Conservation (phyloP, 2,888 invertebrate species). For the Eudasyphora cyanicolor region DNA sequence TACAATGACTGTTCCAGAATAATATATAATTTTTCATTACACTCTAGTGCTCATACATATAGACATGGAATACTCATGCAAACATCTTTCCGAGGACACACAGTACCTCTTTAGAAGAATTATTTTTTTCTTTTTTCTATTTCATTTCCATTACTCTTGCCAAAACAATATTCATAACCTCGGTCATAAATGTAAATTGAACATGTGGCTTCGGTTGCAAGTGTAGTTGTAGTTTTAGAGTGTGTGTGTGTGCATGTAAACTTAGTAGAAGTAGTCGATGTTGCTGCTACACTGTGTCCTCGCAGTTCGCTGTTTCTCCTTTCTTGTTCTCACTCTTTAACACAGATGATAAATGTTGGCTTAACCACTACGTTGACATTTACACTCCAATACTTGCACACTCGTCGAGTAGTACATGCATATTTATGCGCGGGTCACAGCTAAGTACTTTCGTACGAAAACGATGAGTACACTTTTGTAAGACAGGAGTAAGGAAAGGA, state of each 20-base stretch:
- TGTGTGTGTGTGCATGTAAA: no score
- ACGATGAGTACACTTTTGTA: no score
- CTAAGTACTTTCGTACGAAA: background rate
- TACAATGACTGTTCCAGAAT: background rate
- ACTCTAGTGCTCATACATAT: no score
- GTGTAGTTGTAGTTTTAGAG: background rate
- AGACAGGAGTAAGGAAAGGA: background rate
- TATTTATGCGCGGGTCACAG: background rate
- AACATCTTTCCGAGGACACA: background rate
- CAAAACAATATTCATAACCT: background rate
- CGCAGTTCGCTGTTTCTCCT: background rate
- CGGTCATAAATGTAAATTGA: background rate
- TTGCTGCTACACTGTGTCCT: background rate
- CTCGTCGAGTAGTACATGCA: background rate
- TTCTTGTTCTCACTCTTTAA: background rate
- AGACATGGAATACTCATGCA: background rate
- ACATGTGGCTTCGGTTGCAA: background rate
- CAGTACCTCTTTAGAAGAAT: background rate
- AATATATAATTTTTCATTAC: no score
- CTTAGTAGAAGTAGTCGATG: background rate
- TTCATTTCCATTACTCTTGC: background rate
- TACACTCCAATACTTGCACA: slow-evolving; percentile 36
- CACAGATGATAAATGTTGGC: slow-evolving; percentile 31
- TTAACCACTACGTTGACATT: slow-evolving; percentile 34
- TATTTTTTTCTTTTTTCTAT: background rate